These are phyloP conservation scores for Lepidurus couesii DNA, from an alignment of 1,140 invertebrate species.

Conservation along the genomic window DNA sequence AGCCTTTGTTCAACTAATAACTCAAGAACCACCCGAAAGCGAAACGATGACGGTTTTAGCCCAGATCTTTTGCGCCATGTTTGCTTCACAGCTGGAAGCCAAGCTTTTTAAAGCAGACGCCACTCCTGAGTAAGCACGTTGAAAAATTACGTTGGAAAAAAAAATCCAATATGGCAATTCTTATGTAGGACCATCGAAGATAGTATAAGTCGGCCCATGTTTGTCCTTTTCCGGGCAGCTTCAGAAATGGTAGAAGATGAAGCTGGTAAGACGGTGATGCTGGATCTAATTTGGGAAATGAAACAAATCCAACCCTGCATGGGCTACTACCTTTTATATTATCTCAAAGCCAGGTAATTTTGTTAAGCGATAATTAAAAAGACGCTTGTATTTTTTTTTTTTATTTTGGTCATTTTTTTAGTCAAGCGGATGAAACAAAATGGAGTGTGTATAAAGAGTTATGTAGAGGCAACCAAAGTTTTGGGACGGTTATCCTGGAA, in stretches of 20 bases:
- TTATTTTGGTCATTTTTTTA: constrained; percentile 42
- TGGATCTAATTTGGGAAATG: constrained; percentile 69
- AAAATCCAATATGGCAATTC: constrained; percentile 25
- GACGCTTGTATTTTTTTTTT: not conserved
- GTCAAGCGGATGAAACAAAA: constrained; percentile 66
- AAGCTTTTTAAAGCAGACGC: constrained; percentile 1
- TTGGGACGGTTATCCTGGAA: constrained; percentile 64
- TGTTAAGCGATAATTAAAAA: not conserved
- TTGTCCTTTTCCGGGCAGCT: constrained; percentile 71
- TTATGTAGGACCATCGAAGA: constrained; percentile 55
- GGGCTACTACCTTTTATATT: constrained; percentile 81
- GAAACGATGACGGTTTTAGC: constrained; percentile 28
- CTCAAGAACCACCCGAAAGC: constrained; percentile 44
- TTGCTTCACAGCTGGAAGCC: not conserved
- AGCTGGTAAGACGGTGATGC: constrained; percentile 62
- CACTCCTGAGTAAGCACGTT: not conserved
- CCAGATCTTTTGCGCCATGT: constrained; percentile 27
- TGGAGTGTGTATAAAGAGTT: constrained; percentile 77
- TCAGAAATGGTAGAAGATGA: constrained; percentile 66
- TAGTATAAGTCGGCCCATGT: constrained; percentile 72
- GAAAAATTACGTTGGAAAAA: not conserved
- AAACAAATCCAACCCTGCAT: constrained; percentile 61
- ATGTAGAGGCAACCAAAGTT: constrained; percentile 71
- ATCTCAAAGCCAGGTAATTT: constrained; percentile 63
- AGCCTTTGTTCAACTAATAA: constrained; percentile 58